A percentile compares a stretch with the other conserved stretches of the same genome.
phyloP scores from a whole-genome alignment of 2,797 vertebrate genomes.

The Sebastes diploproa region DNA sequence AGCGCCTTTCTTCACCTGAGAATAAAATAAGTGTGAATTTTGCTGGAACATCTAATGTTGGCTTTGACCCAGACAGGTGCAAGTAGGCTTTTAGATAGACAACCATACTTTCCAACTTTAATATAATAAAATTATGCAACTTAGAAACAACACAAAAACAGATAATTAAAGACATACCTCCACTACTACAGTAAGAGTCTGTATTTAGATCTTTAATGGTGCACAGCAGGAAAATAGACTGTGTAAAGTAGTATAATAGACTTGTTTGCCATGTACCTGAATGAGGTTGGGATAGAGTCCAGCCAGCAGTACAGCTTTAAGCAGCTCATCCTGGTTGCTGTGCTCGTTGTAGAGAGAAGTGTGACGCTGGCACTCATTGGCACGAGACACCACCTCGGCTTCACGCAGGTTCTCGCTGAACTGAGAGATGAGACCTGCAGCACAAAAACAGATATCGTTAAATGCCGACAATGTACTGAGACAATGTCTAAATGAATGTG shows the following conservation, averaged over 20 bases:
- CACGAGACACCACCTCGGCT: conserved; percentile 84
- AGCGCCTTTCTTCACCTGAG: conserved; percentile 89
- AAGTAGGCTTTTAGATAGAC: not conserved
- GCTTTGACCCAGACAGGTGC: not conserved
- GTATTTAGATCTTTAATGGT: not conserved
- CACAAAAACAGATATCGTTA: not conserved
- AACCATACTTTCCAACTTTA: not conserved
- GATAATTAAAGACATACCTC: not conserved
- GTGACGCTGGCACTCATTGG: conserved; percentile 81
- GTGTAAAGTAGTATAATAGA: not conserved
- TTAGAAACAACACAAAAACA: not conserved
- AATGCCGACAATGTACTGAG: not conserved
- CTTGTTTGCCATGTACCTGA: conserved; percentile 83
- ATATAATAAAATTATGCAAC: not conserved
- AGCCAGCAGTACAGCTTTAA: conserved; percentile 93
- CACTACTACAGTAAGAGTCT: not conserved
- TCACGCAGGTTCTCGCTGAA: conserved; percentile 93
- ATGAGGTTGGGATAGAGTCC: conserved; percentile 97
- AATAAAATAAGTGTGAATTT: not conserved
- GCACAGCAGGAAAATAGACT: not conserved
- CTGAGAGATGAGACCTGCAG: conserved; percentile 92
- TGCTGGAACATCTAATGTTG: not conserved
- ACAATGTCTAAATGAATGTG: not conserved
- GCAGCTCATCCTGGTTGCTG: conserved; percentile 91
- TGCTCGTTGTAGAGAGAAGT: conserved; percentile 87